Base-by-base conservation (phyloP, 2,888 invertebrate genomes). In the Meghimatium bilineatum region DNA sequence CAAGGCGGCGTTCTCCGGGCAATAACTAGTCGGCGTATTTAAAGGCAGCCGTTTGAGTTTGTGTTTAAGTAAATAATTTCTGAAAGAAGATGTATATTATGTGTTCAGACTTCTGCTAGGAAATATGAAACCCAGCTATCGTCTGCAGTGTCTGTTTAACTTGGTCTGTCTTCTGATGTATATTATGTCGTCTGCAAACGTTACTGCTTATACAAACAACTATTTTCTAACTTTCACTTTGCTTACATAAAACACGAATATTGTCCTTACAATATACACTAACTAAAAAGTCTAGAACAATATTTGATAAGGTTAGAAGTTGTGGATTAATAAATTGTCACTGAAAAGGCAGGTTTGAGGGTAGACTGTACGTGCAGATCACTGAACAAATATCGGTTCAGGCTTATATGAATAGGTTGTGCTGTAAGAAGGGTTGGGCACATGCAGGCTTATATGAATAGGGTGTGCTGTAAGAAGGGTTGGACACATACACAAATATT, bases 121-220 rank as follows among this genome's bases (percentile, higher is more conserved):
- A 56, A 2, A 56, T 56, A 23, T 63, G 60, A 63, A 63, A 63
- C 12, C 14, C 60, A n/a, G 23, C 6, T 63, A 5, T 63, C 23
- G 60, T 63, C 60, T 63, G 60, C 60, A 63, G n/a, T 63, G 3
- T 63, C n/a, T 63, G n/a, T n/a, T 63, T 63, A 63, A 63, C n/a
- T n/a, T 63, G 60, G 60, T 8, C 60, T n/a, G 60, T 63, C 20
- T n/a, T 5, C n/a, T n/a, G 23, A 63, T 63, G 2, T n/a, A n/a
- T 63, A n/a, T 63, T 63, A n/a, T 23, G 23, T 63, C 60, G n/a
- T 23, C 60, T 23, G 3, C 26, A 5, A 26, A 63, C 8, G 60
- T 17, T 12, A 56, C 23, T 3, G 17, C 3, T 3, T 56, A 12
- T 20, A 14, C 56, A 56, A 56, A 56, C 23, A 23, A 17, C 8